Base-by-base conservation (phyloP, 2,113 vertebrate species). In the Phyllopteryx taeniolatus region DNA sequence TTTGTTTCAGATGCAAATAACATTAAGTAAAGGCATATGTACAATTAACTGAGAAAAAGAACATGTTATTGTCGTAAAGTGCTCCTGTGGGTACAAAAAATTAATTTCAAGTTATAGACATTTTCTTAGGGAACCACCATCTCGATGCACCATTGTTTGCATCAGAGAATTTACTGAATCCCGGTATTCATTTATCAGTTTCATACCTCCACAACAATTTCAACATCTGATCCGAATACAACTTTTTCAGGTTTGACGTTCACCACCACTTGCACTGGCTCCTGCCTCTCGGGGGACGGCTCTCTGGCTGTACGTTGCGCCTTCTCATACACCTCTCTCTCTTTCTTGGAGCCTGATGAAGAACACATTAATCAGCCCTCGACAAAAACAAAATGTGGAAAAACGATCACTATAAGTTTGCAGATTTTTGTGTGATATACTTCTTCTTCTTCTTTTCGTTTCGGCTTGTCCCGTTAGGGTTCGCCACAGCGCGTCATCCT, bases 201-300 rank as follows among this genome's bases (percentile, higher is more conserved):
- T 0, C 62, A 9, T 83, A 93, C 92, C 86, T 91, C 88, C 63
- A 94, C 76, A n/a, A 92, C 81, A 51, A 94, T 85, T 53, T 93
- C 92, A 35, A 93, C 94, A 79, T 94, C 91, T 1, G 91, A 92
- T 57, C 93, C 93, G 62, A 92, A 91, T 7, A 93, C 59, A 46
- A 92, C 86, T 15, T 81, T 78, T 7, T 78, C 79, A 7, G 91
- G 87, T 68, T 87, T 92, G 78, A 94, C 85, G 9, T 75, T 73
- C 80, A 94, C 79, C 78, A 90, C 67, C 65, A 94, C 84, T 35
- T 77, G 59, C 62, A 20, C 49, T 62, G 73, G 67, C 43, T 61
- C 76, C 63, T 14, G 0, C 0, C 0, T 44, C 4, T 4, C 63
- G 4, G 53, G 4, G 15, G 0, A 35, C 0, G 31, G 59, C 1